Base-by-base conservation (phyloP, 2,888 invertebrate species). In the Hyposoter dolosus region DNA sequence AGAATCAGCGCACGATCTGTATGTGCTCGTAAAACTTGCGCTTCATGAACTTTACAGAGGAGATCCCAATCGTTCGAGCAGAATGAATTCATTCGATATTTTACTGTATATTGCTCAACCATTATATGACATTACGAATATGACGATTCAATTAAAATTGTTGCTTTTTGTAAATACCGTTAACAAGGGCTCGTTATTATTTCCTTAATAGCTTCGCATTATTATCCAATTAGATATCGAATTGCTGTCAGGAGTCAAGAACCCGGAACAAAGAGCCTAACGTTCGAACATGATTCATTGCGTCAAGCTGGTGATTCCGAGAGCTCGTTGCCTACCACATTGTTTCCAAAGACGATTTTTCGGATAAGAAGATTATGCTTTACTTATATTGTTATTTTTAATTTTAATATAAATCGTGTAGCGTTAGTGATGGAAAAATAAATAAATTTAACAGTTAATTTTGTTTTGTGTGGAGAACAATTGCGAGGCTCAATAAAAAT, bases 1-100 rank as follows among this genome's bases (percentile, higher is more conserved):
- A 56, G 43, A 60, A 28, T 74, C 72, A 56, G 12, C 53, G 56
- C 40, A 56, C 40, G 72, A 74, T 74, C 60, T 60, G 32, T 56
- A 23, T 23, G 35, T 23, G 40, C 72, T 74, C 72, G 56, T 74
- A 17, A 56, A 74, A 56, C 23, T n/a, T 56, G 72, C 19, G 23
- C 72, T 56, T 56, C 40, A 74, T 50, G 72, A 50, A 74, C 56
- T 74, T 40, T 43, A 56, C 40, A 40, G 19, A 9, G 56, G 19
- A 72, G 71, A 32, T 50, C 28, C 19, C 50, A 35, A 50, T 50
- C 71, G 60, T 43, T 74, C 5, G 43, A 43, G n/a, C n/a, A n/a
- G 43, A 28, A 60, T 60, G 17, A 60, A 74, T 60, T 60, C 60
- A 23, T 60, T n/a, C 35, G 17, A 35, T 15, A 60, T 60, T 28